Percentiles rank a stretch among this genome's conserved stretches.
These are phyloP conservation scores for Xenentodon cancila DNA, from an alignment of 2,797 vertebrate species.

Conservation along the genomic window DNA sequence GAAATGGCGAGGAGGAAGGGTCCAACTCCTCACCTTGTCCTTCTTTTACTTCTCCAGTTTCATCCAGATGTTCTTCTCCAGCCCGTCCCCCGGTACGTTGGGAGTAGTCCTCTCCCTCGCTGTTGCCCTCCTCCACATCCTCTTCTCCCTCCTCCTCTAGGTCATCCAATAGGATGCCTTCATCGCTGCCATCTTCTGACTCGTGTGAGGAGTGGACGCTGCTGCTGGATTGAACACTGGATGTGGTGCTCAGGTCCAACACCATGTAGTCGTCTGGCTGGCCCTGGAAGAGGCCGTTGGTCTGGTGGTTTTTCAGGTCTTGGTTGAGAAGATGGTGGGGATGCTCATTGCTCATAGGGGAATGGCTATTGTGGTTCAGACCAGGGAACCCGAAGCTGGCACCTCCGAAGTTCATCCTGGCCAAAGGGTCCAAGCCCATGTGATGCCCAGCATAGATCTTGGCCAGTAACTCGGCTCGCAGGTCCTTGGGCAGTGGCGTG, in stretches of 20 bases:
- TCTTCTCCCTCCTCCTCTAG: slow-evolving; percentile 83
- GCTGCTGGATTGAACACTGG: slow-evolving; percentile 95
- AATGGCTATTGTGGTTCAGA: slow-evolving; percentile 86
- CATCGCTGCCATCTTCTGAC: slow-evolving; percentile 96
- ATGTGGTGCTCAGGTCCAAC: slow-evolving; percentile 96
- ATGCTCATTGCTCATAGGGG: slow-evolving; percentile 88
- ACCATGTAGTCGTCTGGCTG: slow-evolving; percentile 94
- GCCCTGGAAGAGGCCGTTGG: slow-evolving; percentile 90
- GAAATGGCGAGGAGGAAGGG: slow-evolving; percentile 84
- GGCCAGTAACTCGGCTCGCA: slow-evolving; percentile 89
- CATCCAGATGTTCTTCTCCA: slow-evolving; percentile 67
- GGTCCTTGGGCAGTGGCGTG: slow-evolving; percentile 83
- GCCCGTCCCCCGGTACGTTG: slow-evolving; percentile 73
- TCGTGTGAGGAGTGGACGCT: slow-evolving; percentile 95
- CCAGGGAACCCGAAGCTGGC: slow-evolving; percentile 81
- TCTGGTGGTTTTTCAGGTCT: slow-evolving; percentile 68
- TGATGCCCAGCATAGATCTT: slow-evolving; percentile 92
- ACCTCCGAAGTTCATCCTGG: slow-evolving; percentile 86
- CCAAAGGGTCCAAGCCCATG: slow-evolving; percentile 92
- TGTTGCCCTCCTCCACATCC: slow-evolving; percentile 79
- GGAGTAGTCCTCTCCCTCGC: slow-evolving; percentile 93
- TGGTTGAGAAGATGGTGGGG: slow-evolving; percentile 71
- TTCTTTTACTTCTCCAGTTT: slow-evolving; percentile 58
- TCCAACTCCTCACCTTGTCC: slow-evolving; percentile 65
- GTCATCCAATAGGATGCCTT: slow-evolving; percentile 96